Base-by-base conservation (phyloP, 2,888 invertebrate species). In the Tanaodytes sp. region DNA sequence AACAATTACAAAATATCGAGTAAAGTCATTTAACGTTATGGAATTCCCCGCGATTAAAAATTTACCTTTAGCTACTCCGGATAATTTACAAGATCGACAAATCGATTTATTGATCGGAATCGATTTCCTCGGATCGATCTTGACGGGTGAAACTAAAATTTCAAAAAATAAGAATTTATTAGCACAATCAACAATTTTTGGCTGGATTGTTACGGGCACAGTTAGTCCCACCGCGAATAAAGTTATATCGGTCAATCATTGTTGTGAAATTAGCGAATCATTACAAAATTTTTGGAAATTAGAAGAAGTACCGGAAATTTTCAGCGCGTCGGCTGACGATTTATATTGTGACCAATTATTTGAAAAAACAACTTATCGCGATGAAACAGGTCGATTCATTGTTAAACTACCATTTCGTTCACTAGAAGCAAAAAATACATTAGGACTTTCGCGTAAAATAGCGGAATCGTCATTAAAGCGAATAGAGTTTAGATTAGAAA, bases 281-380 rank as follows among this genome's bases (percentile, higher is more conserved):
- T 4, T 23, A 23, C 4, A 23, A 1, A 23, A 12, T 11, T 52
- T 62, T 31, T 62, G 52, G 62, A 31, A 62, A 15, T 1, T 62
- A 1, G 62, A 62, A 37, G 1, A 30, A 1, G 23, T 62, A n/a
- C 45, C 62, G 1, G 16, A 19, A 14, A 6, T 2, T 0, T 5
- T 1, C 0, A 11, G 3, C 6, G 1, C 15, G 1, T 36, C 33
- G 1, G 1, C 9, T 9, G 61, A 61, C 3, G 51, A 61, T 16
- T 11, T 12, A 8, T 51, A 23, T 27, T 51, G 61, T n/a, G 43
- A 61, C 12, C 14, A 12, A 15, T 37, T 61, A 2, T 61, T 15
- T 43, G 8, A 6, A n/a, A 16, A 51, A 36, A 61, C 49, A 5
- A 48, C 48, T 2, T n/a, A 1, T 11, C 42, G 9, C 2, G 4